phyloP scores from a whole-genome alignment of 2,888 invertebrate genomes.

The Helobdella robusta region DNA sequence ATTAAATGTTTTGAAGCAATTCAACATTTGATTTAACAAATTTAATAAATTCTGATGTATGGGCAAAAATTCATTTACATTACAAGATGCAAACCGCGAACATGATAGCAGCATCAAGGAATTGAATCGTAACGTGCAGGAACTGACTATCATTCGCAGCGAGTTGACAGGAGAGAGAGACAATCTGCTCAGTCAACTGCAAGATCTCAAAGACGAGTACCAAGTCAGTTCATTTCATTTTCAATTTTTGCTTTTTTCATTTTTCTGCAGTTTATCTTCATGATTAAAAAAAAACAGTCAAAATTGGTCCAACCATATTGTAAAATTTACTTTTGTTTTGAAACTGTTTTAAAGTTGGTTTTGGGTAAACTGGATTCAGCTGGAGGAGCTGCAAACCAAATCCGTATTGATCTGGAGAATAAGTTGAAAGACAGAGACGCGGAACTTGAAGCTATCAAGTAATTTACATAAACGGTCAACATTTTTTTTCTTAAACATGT shows the following conservation, averaged over 20 bases:
- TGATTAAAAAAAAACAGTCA: too few relatives aligned
- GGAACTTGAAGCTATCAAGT: slow-evolving; percentile 94
- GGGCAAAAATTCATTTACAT: too few relatives aligned
- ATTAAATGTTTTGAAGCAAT: too few relatives aligned
- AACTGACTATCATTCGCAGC: slow-evolving; percentile 80
- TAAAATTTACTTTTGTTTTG: neutral
- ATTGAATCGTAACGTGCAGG: slow-evolving; percentile 81
- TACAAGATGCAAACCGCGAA: slow-evolving; percentile 82
- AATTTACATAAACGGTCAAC: too few relatives aligned
- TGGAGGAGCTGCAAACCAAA: slow-evolving; percentile 69
- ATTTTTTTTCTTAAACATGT: too few relatives aligned
- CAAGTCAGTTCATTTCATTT: too few relatives aligned
- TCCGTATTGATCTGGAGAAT: slow-evolving; percentile 92
- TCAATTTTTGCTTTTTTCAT: too few relatives aligned
- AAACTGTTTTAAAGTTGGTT: slow-evolving; percentile 51
- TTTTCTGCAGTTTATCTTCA: too few relatives aligned
- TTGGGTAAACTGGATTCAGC: slow-evolving; percentile 82
- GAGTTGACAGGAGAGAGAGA: slow-evolving; percentile 98
- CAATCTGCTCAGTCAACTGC: slow-evolving; percentile 91
- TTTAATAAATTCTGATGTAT: too few relatives aligned
- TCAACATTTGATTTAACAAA: too few relatives aligned
- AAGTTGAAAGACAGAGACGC: slow-evolving; percentile 95
- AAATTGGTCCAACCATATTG: neutral
- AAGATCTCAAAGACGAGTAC: slow-evolving; percentile 91
- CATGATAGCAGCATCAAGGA: slow-evolving; percentile 85